Evolutionary conservation across 2,888 invertebrate species (phyloP).

Genomic region (Geotrupes spiniger): DNA sequence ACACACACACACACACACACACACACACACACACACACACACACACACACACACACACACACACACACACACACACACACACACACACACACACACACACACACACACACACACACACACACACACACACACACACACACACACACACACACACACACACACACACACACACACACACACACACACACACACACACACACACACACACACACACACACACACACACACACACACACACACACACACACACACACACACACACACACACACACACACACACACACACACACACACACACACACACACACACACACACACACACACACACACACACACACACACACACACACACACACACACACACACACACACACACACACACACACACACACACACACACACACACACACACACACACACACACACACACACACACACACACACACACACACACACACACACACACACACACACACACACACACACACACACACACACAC

Average conservation of each 20-base stretch:
- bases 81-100: slow-evolving; percentile 5
- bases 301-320: slow-evolving; percentile 5
- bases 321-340: neutral
- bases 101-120: slow-evolving; percentile 5
- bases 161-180: slow-evolving; percentile 5
- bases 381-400: slow-evolving; percentile 1
- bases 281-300: slow-evolving; percentile 5
- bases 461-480: slow-evolving; percentile 3
- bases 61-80: slow-evolving; percentile 8
- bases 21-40: slow-evolving; percentile 6
- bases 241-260: slow-evolving; percentile 5
- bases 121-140: slow-evolving; percentile 7
- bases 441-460: slow-evolving; percentile 2
- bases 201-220: no score
- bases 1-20: slow-evolving; percentile 4
- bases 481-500: neutral
- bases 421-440: slow-evolving; percentile 2
- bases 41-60: slow-evolving; percentile 6
- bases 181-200: neutral
- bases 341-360: neutral
- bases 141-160: slow-evolving; percentile 6
- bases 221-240: slow-evolving; percentile 1
- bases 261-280: slow-evolving; percentile 5
- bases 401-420: slow-evolving; percentile 1
- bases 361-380: neutral